Evolutionary conservation across 2,797 vertebrate species (phyloP), one percentile per base, ranked within the genome.

Genomic region (Hyperoplus immaculatus): DNA sequence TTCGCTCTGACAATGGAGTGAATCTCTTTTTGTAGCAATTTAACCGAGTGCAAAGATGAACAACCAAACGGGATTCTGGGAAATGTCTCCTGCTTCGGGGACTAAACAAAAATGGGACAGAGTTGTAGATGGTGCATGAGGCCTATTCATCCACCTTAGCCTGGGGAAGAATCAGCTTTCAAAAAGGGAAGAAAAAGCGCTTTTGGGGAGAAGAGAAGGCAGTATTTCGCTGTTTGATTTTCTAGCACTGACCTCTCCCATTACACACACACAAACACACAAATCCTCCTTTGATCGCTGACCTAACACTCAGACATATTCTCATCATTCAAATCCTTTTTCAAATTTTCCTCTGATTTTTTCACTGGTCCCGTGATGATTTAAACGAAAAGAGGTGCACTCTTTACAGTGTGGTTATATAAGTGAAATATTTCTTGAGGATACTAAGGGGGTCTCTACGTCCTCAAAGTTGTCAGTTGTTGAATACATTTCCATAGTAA

Each of bases 401-500:
- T 50, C 75, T 77, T 82, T 78, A 72, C 56, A 18, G 2, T 42
- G 46, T 9, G 45, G 64, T 85, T 88, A 87, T 77, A 51, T 82
- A 78, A 87, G 78, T 45, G 8, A 45, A 60, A 29, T 60, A 10
- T 82, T 60, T 74, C 69, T 58, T 8, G 39, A 75, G 1, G 13
- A 77, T 73, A 58, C 75, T 60, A 13, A 54, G 54, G 73, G 77
- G 56, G 76, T 81, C 67, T 91, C 72, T 71, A 78, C 76, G 83
- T 87, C 84, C 84, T 91, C 86, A 77, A 85, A 91, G 89, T 83
- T 88, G 86, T 91, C 69, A 82, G 83, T 29, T 62, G 81, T 83
- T 82, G 90, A 91, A 93, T 91, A 91, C 80, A 93, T 94, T 94
- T 92, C 88, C 91, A 93, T 92, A 89, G 75, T 83, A 86, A 92